These are phyloP conservation scores for Apistogramma diplotaenia DNA, from an alignment of 2,113 vertebrate genomes.

Conservation along the genomic window DNA sequence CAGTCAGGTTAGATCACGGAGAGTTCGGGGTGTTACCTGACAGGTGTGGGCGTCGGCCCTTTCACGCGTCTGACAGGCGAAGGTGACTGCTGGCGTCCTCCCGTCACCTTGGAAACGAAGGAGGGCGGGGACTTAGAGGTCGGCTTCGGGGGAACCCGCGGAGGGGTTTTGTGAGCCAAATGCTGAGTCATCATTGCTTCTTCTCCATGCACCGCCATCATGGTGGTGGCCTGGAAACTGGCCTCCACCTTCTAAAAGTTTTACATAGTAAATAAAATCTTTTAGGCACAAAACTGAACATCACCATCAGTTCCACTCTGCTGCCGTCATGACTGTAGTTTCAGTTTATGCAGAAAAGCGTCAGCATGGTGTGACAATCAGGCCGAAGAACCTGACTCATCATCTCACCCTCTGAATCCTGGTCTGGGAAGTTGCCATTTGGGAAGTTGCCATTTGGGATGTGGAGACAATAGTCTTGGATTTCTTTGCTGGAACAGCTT, in stretches of 20 bases:
- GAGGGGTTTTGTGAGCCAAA: constrained; percentile 92
- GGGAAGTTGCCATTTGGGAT: constrained; percentile 90
- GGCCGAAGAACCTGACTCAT: not conserved
- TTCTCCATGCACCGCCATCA: constrained; percentile 88
- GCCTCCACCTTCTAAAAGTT: constrained; percentile 83
- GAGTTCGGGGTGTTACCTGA: constrained; percentile 81
- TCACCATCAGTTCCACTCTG: not conserved
- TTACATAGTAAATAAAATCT: not conserved
- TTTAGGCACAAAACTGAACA: not conserved
- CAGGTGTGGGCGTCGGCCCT: constrained; percentile 88
- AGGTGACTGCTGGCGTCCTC: constrained; percentile 90
- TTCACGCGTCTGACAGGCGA: constrained; percentile 95
- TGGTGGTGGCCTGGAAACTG: constrained; percentile 86
- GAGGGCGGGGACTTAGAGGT: constrained; percentile 89
- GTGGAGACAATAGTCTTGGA: constrained; percentile 91
- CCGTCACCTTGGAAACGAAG: constrained; percentile 80
- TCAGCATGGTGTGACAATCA: not conserved
- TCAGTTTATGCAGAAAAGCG: not conserved
- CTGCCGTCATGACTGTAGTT: not conserved
- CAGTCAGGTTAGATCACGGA: not conserved
- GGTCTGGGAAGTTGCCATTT: constrained; percentile 85
- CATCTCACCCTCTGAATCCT: constrained; percentile 88
- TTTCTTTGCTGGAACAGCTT: constrained; percentile 94
- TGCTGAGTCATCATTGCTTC: constrained; percentile 81
- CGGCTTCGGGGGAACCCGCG: constrained; percentile 90